Evolutionary conservation across 2,888 invertebrate species (phyloP).

Genomic region (Microctonus hyperodae): DNA sequence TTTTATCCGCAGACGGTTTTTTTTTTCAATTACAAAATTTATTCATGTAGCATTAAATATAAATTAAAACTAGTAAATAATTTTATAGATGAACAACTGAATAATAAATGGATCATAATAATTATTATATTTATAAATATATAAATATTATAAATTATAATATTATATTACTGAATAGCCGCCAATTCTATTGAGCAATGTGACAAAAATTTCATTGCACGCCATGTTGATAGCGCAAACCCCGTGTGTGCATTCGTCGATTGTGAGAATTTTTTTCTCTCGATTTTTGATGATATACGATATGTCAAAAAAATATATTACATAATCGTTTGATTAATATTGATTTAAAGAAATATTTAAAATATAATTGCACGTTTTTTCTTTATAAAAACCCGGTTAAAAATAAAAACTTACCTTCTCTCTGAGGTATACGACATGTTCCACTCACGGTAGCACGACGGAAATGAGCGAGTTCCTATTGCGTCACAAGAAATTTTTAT

Average conservation of each 20-base stretch:
- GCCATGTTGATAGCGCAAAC: slow-evolving; percentile 68
- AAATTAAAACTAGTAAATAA: too few relatives aligned
- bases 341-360: not conserved
- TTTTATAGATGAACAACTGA: not conserved
- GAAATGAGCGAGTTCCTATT: slow-evolving; percentile 68
- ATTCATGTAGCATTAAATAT: too few relatives aligned
- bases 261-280: slow-evolving; percentile 34
- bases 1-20: not conserved
- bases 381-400: slow-evolving; percentile 41
- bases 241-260: slow-evolving; percentile 46
- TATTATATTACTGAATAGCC: not conserved
- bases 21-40: not conserved
- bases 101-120: not conserved
- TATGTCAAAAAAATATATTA: not conserved
- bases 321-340: not conserved
- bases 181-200: slow-evolving; percentile 40
- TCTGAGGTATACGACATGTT: slow-evolving; percentile 85
- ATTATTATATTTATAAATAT: too few relatives aligned
- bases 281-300: not conserved
- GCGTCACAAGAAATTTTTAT: slow-evolving; percentile 57
- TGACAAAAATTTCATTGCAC: slow-evolving; percentile 60
- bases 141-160: not conserved
- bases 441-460: slow-evolving; percentile 79
- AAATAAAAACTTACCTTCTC: slow-evolving; percentile 76
- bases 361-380: slow-evolving; percentile 19